Evolutionary conservation across 2,888 invertebrate species (phyloP).

Genomic region (Eugnorisma glareosa): DNA sequence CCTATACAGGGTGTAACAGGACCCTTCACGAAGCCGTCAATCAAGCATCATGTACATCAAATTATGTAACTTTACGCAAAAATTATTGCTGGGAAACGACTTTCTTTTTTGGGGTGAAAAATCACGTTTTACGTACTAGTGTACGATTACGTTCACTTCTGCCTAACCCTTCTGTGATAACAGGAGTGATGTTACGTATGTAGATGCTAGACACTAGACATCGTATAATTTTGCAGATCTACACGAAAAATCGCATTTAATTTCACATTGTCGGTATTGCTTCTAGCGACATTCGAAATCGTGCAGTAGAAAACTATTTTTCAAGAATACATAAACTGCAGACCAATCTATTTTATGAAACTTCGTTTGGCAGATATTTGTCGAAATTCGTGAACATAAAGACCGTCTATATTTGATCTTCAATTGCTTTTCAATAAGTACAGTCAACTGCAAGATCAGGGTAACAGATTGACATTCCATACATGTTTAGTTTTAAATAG

Average conservation of each 20-base stretch:
- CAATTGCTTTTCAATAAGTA: constrained; percentile 17
- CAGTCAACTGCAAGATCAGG: neutral
- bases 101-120: too few relatives aligned
- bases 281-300: constrained; percentile 4
- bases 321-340: constrained; percentile 26
- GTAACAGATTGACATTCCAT: neutral
- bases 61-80: too few relatives aligned
- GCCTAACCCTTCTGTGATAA: neutral
- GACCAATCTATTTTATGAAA: constrained; percentile 24
- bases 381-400: constrained; percentile 16
- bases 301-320: neutral
- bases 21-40: too few relatives aligned
- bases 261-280: neutral
- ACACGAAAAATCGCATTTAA: neutral
- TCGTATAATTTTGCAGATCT: neutral
- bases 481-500: too few relatives aligned
- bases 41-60: too few relatives aligned
- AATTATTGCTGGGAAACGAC: too few relatives aligned
- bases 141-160: too few relatives aligned
- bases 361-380: constrained; percentile 6
- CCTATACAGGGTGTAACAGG: too few relatives aligned
- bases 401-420: constrained; percentile 23
- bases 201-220: neutral
- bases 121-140: too few relatives aligned
- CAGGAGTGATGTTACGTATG: neutral